Percentiles rank a stretch among this genome's conserved stretches.
These are phyloP conservation scores for Chelidonichthys spinosus DNA, from an alignment of 2,797 vertebrate genomes.

Conservation along the genomic window DNA sequence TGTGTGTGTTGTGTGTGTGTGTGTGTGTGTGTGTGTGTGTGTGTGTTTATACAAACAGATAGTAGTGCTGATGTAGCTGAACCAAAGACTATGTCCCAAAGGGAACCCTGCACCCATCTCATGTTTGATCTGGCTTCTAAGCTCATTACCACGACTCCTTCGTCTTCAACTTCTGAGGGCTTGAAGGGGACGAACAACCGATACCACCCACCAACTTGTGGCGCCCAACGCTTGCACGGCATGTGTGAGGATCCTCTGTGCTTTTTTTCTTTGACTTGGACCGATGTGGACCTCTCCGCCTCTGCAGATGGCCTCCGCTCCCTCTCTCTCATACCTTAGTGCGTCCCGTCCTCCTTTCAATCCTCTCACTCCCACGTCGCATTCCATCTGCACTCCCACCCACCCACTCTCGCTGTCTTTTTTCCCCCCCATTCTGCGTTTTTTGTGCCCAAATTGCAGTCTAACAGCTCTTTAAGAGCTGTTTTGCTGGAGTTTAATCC, in stretches of 20 bases:
- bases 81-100: slow-evolving; percentile 65
- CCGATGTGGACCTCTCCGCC: slow-evolving; percentile 29
- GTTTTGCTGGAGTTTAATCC: slow-evolving; percentile 86
- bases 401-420: slow-evolving; percentile 63
- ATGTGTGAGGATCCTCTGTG: slow-evolving; percentile 52
- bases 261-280: slow-evolving; percentile 42
- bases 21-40: slow-evolving; percentile 5
- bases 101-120: slow-evolving; percentile 71
- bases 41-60: slow-evolving; percentile 50
- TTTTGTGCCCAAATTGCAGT: slow-evolving; percentile 84
- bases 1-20: slow-evolving; percentile 39
- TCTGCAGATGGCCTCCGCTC: slow-evolving; percentile 49
- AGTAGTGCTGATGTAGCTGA: slow-evolving; percentile 68
- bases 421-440: slow-evolving; percentile 68
- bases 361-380: slow-evolving; percentile 58
- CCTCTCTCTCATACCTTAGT: slow-evolving; percentile 36
- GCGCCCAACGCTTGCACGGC: slow-evolving; percentile 49
- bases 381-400: slow-evolving; percentile 70
- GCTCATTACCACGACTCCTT: slow-evolving; percentile 75
- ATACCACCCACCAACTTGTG: slow-evolving; percentile 65
- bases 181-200: slow-evolving; percentile 50
- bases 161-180: slow-evolving; percentile 62
- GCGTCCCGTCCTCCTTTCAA: slow-evolving; percentile 33
- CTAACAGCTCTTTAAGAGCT: slow-evolving; percentile 89
- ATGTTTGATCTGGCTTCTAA: slow-evolving; percentile 76